Evolutionary conservation across 2,888 invertebrate genomes (phyloP).

Genomic region (Fabriciana adippe): DNA sequence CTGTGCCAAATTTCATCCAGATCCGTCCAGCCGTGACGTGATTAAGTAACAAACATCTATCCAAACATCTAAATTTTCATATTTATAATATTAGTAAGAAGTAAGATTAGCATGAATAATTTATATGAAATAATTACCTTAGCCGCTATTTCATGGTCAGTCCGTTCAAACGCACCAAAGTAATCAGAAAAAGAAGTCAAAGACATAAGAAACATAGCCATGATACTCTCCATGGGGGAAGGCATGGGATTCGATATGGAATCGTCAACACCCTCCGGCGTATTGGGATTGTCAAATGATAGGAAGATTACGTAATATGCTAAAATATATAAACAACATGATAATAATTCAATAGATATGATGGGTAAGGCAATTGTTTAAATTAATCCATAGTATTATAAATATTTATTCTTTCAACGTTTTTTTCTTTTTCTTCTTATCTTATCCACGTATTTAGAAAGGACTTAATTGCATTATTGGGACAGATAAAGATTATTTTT

Average conservation of each 20-base stretch:
- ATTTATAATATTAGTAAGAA: neutral
- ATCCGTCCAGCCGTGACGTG: too few relatives aligned
- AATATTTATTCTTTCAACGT: too few relatives aligned
- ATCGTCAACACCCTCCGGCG: slow-evolving; percentile 92
- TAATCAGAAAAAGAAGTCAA: slow-evolving; percentile 98
- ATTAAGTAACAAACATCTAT: too few relatives aligned
- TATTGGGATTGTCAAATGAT: slow-evolving; percentile 92
- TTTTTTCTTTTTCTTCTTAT: too few relatives aligned
- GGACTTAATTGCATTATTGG: too few relatives aligned
- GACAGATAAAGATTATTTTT: too few relatives aligned
- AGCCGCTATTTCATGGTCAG: slow-evolving; percentile 93
- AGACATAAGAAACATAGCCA: slow-evolving; percentile 99
- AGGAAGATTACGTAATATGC: slow-evolving; percentile 96
- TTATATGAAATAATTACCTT: slow-evolving; percentile 82
- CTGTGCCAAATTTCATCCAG: too few relatives aligned
- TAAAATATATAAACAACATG: slow-evolving; percentile 57
- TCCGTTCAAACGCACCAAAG: slow-evolving; percentile 93
- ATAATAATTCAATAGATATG: too few relatives aligned
- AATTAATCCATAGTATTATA: neutral
- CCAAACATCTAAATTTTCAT: neutral
- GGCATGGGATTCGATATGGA: slow-evolving; percentile 93
- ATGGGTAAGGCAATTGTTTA: too few relatives aligned
- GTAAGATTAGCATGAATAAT: neutral
- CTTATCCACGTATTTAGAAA: too few relatives aligned
- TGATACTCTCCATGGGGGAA: slow-evolving; percentile 95